Percentiles rank a stretch among this genome's conserved stretches.
Conservation (phyloP, 1,140 invertebrate species). For the Onthophagus taurus region DNA sequence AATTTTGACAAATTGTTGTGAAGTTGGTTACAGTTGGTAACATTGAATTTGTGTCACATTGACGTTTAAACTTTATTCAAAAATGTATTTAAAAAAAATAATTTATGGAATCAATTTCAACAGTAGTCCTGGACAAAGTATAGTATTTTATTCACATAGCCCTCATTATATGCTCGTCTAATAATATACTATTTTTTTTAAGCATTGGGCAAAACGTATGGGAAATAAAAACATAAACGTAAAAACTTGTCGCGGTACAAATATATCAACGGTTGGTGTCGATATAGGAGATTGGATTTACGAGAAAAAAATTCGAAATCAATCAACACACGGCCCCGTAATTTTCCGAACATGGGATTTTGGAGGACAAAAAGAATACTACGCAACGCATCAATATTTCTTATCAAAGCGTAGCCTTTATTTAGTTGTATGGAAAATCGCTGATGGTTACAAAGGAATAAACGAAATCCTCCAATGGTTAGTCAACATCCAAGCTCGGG, state of each 20-base stretch:
- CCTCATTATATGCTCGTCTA: too few species aligned
- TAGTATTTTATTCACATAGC: too few species aligned
- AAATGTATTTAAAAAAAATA: too few species aligned
- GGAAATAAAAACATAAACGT: conserved; percentile 74
- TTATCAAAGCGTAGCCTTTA: conserved; percentile 92
- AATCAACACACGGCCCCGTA: conserved; percentile 71
- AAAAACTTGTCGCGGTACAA: conserved; percentile 65
- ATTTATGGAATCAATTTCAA: too few species aligned
- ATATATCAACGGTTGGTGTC: conserved; percentile 91
- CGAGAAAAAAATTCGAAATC: conserved; percentile 62
- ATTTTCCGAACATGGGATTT: conserved; percentile 99
- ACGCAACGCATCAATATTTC: conserved; percentile 98
- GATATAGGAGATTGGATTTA: conserved; percentile 93
- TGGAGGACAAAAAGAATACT: conserved; percentile 94
- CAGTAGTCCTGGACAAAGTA: too few species aligned
- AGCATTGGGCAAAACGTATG: conserved; percentile 92
- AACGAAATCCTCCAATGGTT: conserved; percentile 90
- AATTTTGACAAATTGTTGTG: too few species aligned
- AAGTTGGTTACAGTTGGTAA: too few species aligned
- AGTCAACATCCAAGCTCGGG: conserved; percentile 87
- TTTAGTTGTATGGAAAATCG: conserved; percentile 90
- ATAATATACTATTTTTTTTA: conserved; percentile 18
- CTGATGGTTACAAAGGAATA: conserved; percentile 85
- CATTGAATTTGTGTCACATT: too few species aligned
- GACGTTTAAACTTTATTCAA: too few species aligned